Evolutionary conservation across 2,113 vertebrate species (phyloP).

Genomic region (Junco hyemalis): DNA sequence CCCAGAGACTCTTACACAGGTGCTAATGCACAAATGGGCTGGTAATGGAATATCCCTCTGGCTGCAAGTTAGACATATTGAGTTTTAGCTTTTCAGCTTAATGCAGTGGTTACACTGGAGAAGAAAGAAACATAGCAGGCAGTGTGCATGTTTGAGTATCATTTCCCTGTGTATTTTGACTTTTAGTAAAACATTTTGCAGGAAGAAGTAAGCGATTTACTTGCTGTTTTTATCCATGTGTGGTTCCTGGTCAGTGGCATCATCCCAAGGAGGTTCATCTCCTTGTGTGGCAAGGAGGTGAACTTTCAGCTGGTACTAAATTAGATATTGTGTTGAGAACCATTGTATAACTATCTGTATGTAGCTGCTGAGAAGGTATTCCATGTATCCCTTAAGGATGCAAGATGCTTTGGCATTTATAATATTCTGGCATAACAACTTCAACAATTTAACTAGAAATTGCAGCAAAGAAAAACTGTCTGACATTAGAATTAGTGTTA

Average conservation of each 20-base stretch:
- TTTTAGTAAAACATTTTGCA: neutral
- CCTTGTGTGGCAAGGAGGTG: neutral
- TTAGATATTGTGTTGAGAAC: neutral
- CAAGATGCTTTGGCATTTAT: neutral
- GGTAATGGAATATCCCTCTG: neutral
- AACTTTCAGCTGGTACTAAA: neutral
- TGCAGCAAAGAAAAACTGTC: neutral
- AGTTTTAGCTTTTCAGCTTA: neutral
- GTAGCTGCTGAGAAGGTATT: neutral
- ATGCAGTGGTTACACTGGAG: neutral
- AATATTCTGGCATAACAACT: neutral
- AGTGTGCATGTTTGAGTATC: neutral
- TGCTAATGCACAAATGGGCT: neutral
- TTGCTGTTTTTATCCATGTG: fast-evolving
- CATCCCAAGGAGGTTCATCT: neutral
- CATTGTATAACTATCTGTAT: neutral
- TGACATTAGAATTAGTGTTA: neutral
- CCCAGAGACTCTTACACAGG: neutral
- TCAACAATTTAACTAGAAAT: neutral
- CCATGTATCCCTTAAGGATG: neutral
- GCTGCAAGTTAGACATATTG: fast-evolving
- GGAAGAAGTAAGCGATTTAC: neutral
- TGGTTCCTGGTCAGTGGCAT: neutral
- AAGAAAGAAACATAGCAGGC: neutral
- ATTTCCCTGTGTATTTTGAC: neutral